Conservation (phyloP, 2,113 vertebrate species). For the Sakesphorus luctuosus region DNA sequence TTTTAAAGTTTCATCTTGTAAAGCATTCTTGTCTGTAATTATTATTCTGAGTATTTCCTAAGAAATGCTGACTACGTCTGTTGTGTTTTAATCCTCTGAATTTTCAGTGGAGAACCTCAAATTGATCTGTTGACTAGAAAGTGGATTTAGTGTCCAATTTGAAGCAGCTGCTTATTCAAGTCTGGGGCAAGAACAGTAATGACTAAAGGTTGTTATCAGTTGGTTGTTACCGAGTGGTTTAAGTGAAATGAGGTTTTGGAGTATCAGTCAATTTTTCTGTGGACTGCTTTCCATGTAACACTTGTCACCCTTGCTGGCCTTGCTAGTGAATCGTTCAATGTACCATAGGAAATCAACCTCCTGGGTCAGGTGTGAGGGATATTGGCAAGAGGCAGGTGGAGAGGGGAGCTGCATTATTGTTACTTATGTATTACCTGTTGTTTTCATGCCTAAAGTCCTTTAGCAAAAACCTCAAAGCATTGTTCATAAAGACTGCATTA, state of each 20-base stretch:
- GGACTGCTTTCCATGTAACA: neutral
- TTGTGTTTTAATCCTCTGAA: neutral
- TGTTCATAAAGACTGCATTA: neutral
- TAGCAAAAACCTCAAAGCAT: neutral
- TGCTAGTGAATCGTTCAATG: neutral
- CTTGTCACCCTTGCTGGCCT: neutral
- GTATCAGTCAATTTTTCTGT: constrained; percentile 1
- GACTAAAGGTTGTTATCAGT: neutral
- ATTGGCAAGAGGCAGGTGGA: neutral
- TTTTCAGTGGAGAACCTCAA: neutral
- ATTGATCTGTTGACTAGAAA: constrained; percentile 21
- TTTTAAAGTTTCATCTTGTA: neutral
- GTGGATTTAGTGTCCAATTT: neutral
- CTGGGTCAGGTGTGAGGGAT: neutral
- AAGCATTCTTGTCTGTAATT: neutral
- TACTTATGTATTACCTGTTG: neutral
- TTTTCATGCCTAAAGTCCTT: neutral
- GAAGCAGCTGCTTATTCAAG: neutral
- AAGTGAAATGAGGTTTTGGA: constrained; percentile 32
- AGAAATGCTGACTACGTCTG: neutral
- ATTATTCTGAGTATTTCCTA: neutral
- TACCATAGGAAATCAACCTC: neutral
- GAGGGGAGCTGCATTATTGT: neutral
- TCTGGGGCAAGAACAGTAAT: neutral
- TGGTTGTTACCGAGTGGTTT: constrained; percentile 16